Conservation (phyloP, 2,113 vertebrate species). For the Xiphorhynchus elegans region DNA sequence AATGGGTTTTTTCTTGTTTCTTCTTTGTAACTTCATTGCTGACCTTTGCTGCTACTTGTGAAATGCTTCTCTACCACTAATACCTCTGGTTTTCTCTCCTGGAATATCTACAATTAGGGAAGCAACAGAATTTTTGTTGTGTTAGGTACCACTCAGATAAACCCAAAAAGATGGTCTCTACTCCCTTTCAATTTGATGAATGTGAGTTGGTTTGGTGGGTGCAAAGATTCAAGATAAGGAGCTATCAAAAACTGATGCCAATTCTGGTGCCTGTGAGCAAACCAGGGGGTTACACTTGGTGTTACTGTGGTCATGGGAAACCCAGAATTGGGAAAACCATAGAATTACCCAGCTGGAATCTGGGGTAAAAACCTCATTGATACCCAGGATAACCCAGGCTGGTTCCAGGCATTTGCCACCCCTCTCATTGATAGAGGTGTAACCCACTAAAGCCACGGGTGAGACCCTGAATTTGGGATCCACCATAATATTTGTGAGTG, state of each 20-base stretch:
- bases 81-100: not conserved
- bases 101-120: not conserved
- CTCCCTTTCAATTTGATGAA: not conserved
- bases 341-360: not conserved
- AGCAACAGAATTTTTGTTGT: not conserved
- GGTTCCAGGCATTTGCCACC: not conserved
- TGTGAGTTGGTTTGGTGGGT: not conserved
- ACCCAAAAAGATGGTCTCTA: not conserved
- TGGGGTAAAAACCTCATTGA: not conserved
- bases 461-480: not conserved
- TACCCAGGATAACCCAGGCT: not conserved
- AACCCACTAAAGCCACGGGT: not conserved
- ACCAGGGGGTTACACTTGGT: not conserved
- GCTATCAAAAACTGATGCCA: not conserved
- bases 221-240: not conserved
- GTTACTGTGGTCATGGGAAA: not conserved
- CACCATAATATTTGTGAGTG: not conserved
- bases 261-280: not conserved
- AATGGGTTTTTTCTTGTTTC: not conserved
- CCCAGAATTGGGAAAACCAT: not conserved
- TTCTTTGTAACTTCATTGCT: not conserved
- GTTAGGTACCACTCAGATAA: not conserved
- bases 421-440: not conserved
- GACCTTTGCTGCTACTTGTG: not conserved
- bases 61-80: not conserved